Evolutionary conservation across 2,888 invertebrate species (phyloP).

Genomic region (Listrodromus nycthemerus): DNA sequence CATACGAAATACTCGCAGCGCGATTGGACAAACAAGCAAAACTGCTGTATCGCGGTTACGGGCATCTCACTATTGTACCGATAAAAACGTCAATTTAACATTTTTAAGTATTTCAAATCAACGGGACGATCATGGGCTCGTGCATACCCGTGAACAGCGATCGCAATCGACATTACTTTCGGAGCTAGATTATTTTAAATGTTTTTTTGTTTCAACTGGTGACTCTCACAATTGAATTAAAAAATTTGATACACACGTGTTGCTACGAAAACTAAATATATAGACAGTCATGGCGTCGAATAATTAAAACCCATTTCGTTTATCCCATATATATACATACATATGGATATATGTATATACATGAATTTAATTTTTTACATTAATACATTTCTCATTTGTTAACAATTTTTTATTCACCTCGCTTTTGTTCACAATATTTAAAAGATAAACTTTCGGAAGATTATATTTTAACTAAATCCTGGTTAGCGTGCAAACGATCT

Average conservation of each 20-base stretch:
- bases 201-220: not conserved
- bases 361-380: constrained; percentile 61
- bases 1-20: not conserved
- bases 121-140: not conserved
- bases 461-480: constrained; percentile 48
- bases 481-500: constrained; percentile 13
- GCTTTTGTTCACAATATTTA: constrained; percentile 38
- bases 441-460: constrained; percentile 44
- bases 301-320: not conserved
- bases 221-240: too few species aligned
- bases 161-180: not conserved
- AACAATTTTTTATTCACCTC: constrained; percentile 57
- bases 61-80: not conserved
- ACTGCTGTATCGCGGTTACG: not conserved
- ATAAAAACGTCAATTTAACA: not conserved
- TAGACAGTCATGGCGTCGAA: not conserved
- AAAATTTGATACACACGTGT: too few species aligned
- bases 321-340: not conserved
- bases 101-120: not conserved
- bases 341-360: constrained; percentile 6
- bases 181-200: not conserved
- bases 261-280: too few species aligned
- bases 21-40: not conserved
- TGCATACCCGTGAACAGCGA: not conserved
- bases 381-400: constrained; percentile 65